Base-by-base conservation (phyloP, 2,888 invertebrate genomes). In the Synergus laeviventris region DNA sequence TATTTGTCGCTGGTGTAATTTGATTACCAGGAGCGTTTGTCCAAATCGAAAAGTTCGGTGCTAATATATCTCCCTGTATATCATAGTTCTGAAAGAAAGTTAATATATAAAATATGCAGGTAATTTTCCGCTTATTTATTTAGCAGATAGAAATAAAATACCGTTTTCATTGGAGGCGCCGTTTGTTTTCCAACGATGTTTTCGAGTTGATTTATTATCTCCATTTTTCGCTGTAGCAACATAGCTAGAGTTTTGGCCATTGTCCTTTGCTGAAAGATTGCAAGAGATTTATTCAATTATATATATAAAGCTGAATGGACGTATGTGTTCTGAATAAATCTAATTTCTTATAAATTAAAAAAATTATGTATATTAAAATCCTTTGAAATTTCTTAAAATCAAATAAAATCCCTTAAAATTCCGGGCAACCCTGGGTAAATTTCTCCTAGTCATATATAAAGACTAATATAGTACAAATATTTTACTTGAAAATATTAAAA, bases 151-250 rank as follows among this genome's bases (percentile, higher is more conserved):
- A 76, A 60, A 61, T 45, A 31, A 38, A 59, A 73, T 85, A 90
- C 90, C 78, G 87, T 84, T 85, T 90, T 90, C 76, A 89, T 84
- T 76, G 88, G 88, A 11, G 87, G 82, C 39, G 84, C 83, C n/a
- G 86, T 81, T 39, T 89, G 87, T 74, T 92, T 93, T 0, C 93
- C 92, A 14, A 93, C 92, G 12, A 94, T 93, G 84, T 93, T 93
- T 84, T 94, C 94, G 64, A 94, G 86, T 79, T 93, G 93, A 78
- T 92, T 92, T 36, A 94, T 91, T 73, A 94, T 93, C 85, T 94
- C 94, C 88, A 93, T 93, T 85, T 92, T 93, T 5, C 94, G 91
- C 84, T 94, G 93, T 78, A 94, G 92, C 74, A 94, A 89, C 83
- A 93, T 92, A 1, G 93, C 93, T 62, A 94, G 88, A 78, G 92